phyloP scores from a whole-genome alignment of 2,113 vertebrate species.

The Gymnarchus niloticus region DNA sequence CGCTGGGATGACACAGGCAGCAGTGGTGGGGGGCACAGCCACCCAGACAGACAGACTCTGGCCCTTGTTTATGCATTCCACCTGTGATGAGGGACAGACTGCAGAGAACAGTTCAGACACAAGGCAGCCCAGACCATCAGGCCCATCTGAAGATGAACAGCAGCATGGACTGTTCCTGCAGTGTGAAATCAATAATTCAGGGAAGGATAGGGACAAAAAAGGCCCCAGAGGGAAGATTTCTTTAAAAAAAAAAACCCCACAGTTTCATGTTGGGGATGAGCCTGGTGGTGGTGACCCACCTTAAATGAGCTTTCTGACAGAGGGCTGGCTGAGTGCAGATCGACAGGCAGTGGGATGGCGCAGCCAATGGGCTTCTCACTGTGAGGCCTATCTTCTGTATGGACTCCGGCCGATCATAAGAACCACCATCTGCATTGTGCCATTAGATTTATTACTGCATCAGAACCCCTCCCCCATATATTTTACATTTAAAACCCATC shows the following conservation, averaged over 20 bases:
- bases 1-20: no score
- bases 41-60: neutral
- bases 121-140: slow-evolving; percentile 5
- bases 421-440: no score
- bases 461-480: neutral
- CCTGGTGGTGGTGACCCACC: neutral
- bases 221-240: neutral
- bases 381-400: no score
- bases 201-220: neutral
- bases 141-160: neutral
- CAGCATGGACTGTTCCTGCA: neutral
- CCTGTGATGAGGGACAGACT: neutral
- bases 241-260: neutral
- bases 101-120: neutral
- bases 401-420: no score
- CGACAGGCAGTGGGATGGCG: neutral
- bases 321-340: neutral
- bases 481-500: neutral
- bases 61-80: neutral
- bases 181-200: neutral
- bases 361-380: no score
- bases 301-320: neutral
- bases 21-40: neutral
- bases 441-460: neutral
- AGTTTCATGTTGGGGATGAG: neutral